Evolutionary conservation across 2,888 invertebrate species (phyloP), one percentile per base, ranked within the genome.

Genomic region (Zygothrica quintamaculata): DNA sequence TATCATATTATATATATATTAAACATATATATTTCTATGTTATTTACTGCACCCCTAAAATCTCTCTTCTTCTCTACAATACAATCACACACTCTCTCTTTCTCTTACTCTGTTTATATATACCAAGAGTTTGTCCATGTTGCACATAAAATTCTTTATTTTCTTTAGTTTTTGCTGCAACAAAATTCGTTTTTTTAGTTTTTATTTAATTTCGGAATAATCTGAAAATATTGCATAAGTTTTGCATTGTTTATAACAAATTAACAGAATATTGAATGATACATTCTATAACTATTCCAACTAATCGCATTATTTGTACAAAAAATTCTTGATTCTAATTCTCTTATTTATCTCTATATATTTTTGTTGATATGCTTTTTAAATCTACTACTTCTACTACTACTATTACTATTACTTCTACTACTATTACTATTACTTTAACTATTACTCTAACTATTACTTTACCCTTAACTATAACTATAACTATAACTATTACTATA

Each of bases 351-450:
- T 29, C 11, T 9, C 15, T 9, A 9, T 51, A n/a, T 43, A n/a
- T 78, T 84, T 88, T 59, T 67, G 76, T 68, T 81, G 70, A 80
- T 82, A 65, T 72, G 77, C 77, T 87, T 89, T 72, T 88, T 64
- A 62, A 76, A 74, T 76, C 70, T 75, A 59, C 71, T 86, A 73
- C 78, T 88, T 71, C 81, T 81, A 70, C 79, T 82, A 72, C 84
- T 86, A 59, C 71, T 86, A 72, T 76, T 76, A 76, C 82, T 76
- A 64, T 79, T 68, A 70, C 78, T 74, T 68, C 72, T 72, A 64
- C 74, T 68, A 69, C 65, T 69, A 48, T 73, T 71, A 59, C n/a
- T n/a, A n/a, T n/a, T n/a, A n/a, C n/a, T n/a, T n/a, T n/a, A n/a
- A n/a, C n/a, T 26, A 72, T 80, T 76, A 55, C 76, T 74, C 36